Conservation (phyloP, 2,797 vertebrate genomes). For the Sebastes matsubarae region DNA sequence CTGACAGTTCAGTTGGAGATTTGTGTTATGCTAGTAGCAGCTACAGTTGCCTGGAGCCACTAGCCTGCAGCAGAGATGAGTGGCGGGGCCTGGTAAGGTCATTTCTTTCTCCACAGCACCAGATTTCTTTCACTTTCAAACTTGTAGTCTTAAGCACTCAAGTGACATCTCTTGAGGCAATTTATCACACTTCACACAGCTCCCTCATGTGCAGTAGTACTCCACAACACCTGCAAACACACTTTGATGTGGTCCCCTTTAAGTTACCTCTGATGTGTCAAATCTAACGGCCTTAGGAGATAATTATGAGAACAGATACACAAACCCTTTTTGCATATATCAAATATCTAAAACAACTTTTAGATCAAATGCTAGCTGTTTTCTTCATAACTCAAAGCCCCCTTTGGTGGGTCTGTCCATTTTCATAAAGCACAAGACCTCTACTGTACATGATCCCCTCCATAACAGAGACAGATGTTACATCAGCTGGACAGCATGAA, state of each 20-base stretch:
- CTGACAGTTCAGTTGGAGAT: too few species aligned
- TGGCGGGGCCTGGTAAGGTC: too few species aligned
- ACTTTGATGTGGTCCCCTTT: neutral
- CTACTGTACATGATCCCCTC: neutral
- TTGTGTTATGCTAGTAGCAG: too few species aligned
- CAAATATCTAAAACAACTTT: neutral
- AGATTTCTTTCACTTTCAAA: too few species aligned
- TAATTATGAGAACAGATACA: neutral
- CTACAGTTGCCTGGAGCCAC: too few species aligned
- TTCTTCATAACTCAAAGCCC: neutral
- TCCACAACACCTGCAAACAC: neutral
- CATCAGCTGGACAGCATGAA: slow-evolving; percentile 6
- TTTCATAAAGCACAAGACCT: neutral
- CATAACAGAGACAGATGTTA: slow-evolving; percentile 10
- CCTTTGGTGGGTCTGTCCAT: neutral
- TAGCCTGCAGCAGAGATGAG: too few species aligned
- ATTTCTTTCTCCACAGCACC: too few species aligned
- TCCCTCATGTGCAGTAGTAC: neutral
- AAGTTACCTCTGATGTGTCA: neutral
- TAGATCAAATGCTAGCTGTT: neutral
- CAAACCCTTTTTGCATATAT: neutral
- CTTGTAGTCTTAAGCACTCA: too few species aligned
- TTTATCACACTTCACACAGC: neutral
- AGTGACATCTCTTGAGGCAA: too few species aligned
- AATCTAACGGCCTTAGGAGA: neutral